Conservation (phyloP, 2,797 vertebrate genomes). For the Morelia viridis region DNA sequence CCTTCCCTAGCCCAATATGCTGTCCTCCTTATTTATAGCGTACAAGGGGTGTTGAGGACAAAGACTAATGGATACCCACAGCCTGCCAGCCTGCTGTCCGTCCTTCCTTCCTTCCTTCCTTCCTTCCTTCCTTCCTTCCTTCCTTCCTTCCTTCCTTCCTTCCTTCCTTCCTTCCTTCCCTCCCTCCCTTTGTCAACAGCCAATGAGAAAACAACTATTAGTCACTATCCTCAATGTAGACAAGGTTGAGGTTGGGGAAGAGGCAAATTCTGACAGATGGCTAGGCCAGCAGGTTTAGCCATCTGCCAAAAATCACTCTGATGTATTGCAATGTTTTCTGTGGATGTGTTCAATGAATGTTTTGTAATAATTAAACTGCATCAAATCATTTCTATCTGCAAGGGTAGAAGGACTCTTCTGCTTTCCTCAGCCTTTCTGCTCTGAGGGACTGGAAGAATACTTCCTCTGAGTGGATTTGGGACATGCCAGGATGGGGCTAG, state of each 20-base stretch:
- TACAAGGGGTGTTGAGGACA: neutral
- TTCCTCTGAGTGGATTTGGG: no score
- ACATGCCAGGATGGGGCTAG: no score
- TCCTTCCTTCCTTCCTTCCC: neutral
- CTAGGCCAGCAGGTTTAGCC: neutral
- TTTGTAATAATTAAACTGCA: neutral
- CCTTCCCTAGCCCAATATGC: neutral
- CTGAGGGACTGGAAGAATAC: no score
- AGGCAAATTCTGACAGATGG: neutral
- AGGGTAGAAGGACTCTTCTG: no score
- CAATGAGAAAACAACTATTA: neutral
- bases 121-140: no score
- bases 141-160: neutral
- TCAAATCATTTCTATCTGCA: no score
- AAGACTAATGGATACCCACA: neutral
- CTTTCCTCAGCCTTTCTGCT: no score
- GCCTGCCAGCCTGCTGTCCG: neutral
- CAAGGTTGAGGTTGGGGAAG: neutral
- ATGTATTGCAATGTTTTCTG: neutral
- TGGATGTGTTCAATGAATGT: neutral
- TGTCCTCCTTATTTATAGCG: neutral
- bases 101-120: neutral
- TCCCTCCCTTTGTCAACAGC: neutral
- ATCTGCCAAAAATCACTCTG: neutral
- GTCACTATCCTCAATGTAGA: neutral